Conservation (phyloP, 2,797 vertebrate genomes). For the Hemibagrus guttatus region DNA sequence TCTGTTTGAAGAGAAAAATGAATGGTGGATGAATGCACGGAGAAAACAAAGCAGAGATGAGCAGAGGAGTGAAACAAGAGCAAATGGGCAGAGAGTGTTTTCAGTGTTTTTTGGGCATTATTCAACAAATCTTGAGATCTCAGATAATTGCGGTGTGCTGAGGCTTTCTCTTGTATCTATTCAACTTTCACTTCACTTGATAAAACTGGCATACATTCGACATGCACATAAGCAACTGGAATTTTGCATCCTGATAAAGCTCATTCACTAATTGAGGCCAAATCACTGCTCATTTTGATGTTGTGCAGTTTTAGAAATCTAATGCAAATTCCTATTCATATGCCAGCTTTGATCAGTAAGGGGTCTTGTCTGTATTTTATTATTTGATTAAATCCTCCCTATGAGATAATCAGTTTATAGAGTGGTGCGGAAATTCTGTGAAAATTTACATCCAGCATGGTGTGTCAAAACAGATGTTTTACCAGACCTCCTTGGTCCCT, state of each 20-base stretch:
- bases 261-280: not conserved
- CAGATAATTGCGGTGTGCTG: not conserved
- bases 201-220: not conserved
- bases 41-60: not conserved
- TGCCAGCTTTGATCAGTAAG: not conserved
- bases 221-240: not conserved
- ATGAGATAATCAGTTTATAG: constrained; percentile 7
- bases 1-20: not conserved
- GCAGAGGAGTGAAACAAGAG: not conserved
- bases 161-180: not conserved
- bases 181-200: not conserved
- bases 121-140: not conserved
- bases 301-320: not conserved
- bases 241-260: not conserved
- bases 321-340: not conserved
- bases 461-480: not conserved
- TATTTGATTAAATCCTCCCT: not conserved
- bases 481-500: not conserved
- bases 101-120: not conserved
- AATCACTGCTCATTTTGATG: not conserved
- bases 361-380: not conserved
- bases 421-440: not conserved
- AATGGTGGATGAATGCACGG: not conserved
- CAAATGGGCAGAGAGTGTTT: not conserved
- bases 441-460: not conserved